Percentiles rank a stretch among this genome's conserved stretches.
Conservation (phyloP, 2,113 vertebrate genomes). For the Xenopus tropicalis region DNA sequence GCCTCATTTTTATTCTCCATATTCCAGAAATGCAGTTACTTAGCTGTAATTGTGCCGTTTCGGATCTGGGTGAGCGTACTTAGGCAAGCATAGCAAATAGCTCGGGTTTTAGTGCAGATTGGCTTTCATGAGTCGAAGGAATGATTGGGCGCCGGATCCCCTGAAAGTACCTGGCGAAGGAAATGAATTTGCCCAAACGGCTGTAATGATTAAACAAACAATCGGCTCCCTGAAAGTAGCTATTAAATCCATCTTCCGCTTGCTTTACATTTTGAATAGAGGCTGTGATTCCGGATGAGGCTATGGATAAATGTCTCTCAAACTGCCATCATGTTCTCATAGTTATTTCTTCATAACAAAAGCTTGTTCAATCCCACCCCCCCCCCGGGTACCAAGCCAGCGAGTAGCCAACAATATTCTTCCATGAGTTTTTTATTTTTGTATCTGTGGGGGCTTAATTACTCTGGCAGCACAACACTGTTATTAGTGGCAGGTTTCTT, state of each 20-base stretch:
- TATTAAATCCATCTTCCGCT: conserved; percentile 24
- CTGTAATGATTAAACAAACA: conserved; percentile 43
- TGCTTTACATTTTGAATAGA: conserved; percentile 1
- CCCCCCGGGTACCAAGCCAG: too few relatives aligned
- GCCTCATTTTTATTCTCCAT: conserved; percentile 18
- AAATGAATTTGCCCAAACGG: conserved; percentile 31
- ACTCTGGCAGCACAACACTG: conserved; percentile 19
- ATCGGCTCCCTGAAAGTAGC: conserved; percentile 25
- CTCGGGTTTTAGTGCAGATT: conserved; percentile 27
- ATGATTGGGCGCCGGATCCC: conserved; percentile 19
- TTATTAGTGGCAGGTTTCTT: conserved; percentile 38
- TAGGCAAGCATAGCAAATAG: conserved; percentile 35
- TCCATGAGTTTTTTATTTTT: conserved; percentile 14
- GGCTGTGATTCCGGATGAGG: not conserved
- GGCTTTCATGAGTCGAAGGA: conserved; percentile 10
- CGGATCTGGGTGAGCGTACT: conserved; percentile 19
- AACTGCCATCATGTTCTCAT: not conserved
- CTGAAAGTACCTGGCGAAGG: conserved; percentile 31
- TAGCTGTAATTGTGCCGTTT: conserved; percentile 24
- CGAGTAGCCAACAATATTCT: too few relatives aligned
- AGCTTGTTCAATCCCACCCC: too few relatives aligned
- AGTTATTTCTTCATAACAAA: not conserved
- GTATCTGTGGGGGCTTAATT: conserved; percentile 34
- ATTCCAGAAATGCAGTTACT: conserved; percentile 26
- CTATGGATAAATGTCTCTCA: not conserved